These are phyloP conservation scores for Drosophila repleta DNA, from an alignment of 1,140 invertebrate species.

Conservation along the genomic window DNA sequence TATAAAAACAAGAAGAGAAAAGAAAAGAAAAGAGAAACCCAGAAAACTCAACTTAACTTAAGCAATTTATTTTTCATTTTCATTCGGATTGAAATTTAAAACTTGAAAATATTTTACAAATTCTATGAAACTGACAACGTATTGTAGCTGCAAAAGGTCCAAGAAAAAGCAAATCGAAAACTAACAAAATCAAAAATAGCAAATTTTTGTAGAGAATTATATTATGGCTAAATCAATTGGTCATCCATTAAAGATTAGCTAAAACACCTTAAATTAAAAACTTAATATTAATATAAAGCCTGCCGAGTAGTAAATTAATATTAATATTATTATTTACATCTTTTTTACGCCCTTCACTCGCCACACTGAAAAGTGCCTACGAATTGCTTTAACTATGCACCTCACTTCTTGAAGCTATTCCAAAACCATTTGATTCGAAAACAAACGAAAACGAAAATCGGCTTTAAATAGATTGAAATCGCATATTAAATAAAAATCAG, in stretches of 20 bases:
- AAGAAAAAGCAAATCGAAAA: background rate
- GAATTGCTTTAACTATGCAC: slow-evolving; percentile 41
- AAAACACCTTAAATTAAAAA: background rate
- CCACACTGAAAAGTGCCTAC: slow-evolving; percentile 60
- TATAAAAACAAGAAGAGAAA: background rate
- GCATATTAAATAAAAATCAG: slow-evolving; percentile 5
- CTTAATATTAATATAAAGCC: slow-evolving; percentile 13
- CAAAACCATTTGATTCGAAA: background rate
- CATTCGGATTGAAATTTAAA: slow-evolving; percentile 10
- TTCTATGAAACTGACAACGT: slow-evolving; percentile 13
- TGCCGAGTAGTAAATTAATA: slow-evolving; percentile 7
- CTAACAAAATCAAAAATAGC: slow-evolving; percentile 35
- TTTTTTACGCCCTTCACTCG: too few relatives aligned
- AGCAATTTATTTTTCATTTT: background rate
- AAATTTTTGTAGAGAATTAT: slow-evolving; percentile 25
- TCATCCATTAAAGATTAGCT: background rate
- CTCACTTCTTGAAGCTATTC: slow-evolving; percentile 17
- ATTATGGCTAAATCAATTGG: background rate
- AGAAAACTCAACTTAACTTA: background rate
- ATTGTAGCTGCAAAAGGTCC: slow-evolving; percentile 48
- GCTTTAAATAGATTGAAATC: slow-evolving; percentile 33
- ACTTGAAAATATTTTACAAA: background rate
- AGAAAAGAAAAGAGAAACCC: too few relatives aligned
- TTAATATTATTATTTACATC: slow-evolving; percentile 6
- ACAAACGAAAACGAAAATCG: background rate